These are phyloP conservation scores for Columba guinea DNA, from an alignment of 2,797 vertebrate species.

Conservation along the genomic window DNA sequence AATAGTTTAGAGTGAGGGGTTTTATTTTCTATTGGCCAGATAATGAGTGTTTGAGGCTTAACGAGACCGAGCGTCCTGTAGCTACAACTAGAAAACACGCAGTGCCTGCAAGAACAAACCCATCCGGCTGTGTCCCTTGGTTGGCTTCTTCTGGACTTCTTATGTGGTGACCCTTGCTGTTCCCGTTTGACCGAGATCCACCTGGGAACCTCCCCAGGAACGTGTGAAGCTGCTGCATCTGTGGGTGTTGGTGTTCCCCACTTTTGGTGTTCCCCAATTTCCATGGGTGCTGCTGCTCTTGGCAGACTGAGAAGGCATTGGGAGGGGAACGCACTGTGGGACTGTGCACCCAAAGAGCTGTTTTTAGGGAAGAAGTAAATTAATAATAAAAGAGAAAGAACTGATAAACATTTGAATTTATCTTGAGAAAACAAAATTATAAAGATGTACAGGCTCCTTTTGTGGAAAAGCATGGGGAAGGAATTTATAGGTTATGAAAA, in stretches of 20 bases:
- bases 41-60: background rate
- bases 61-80: background rate
- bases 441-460: background rate
- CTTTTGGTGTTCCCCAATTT: background rate
- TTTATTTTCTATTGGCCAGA: background rate
- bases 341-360: background rate
- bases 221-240: background rate
- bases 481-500: conserved; percentile 9
- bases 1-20: background rate
- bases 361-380: background rate
- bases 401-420: background rate
- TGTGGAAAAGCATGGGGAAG: background rate
- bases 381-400: background rate
- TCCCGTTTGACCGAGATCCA: background rate
- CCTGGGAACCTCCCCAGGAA: background rate
- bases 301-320: background rate
- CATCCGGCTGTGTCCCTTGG: background rate
- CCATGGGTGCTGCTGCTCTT: background rate
- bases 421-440: background rate
- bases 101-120: background rate
- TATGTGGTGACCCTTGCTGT: background rate
- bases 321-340: background rate
- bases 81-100: background rate
- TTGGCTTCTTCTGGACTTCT: background rate
- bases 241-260: background rate